Base-by-base conservation (phyloP, 2,113 vertebrate genomes). In the Megalops atlanticus region DNA sequence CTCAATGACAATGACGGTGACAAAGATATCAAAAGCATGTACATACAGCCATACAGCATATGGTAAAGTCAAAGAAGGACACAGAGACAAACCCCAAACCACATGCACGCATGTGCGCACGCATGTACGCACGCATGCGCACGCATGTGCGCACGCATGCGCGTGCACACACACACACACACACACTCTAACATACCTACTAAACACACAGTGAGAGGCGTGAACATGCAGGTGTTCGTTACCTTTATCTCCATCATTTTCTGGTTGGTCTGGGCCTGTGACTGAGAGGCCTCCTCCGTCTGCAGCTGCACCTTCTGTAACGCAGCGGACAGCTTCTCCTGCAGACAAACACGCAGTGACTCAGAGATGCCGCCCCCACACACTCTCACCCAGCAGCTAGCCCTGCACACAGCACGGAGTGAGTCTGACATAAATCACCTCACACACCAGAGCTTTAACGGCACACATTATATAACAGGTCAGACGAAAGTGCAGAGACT, bases 201-300 rank as follows among this genome's bases (percentile, higher is more conserved):
- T 45, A 80, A 12, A 82, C 52, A 15, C n/a, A n/a, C n/a, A n/a
- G n/a, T n/a, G n/a, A n/a, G n/a, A n/a, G n/a, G n/a, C n/a, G n/a
- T n/a, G n/a, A n/a, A n/a, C n/a, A n/a, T n/a, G n/a, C 35, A 64
- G 11, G 12, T 16, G 14, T 0, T 0, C 31, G n/a, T 35, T 85
- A 93, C 92, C 92, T 92, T 93, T 4, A 91, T 86, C 33, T 85
- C 74, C 12, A 91, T 88, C 82, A 91, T 92, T 85, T 89, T 92
- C 2, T 93, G 88, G 35, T 89, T 91, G 73, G 90, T 93, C 69
- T 86, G 84, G 39, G 52, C 89, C 52, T 91, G 91, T 84, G 87
- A 91, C 31, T 84, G 58, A 0, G 82, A 82, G 81, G 91, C 91
- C 39, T 91, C 87, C 79, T 91, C 87, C 0, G 84, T 83, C 86